These are phyloP conservation scores for Streptopelia turtur DNA, from an alignment of 2,797 vertebrate species.

Conservation along the genomic window DNA sequence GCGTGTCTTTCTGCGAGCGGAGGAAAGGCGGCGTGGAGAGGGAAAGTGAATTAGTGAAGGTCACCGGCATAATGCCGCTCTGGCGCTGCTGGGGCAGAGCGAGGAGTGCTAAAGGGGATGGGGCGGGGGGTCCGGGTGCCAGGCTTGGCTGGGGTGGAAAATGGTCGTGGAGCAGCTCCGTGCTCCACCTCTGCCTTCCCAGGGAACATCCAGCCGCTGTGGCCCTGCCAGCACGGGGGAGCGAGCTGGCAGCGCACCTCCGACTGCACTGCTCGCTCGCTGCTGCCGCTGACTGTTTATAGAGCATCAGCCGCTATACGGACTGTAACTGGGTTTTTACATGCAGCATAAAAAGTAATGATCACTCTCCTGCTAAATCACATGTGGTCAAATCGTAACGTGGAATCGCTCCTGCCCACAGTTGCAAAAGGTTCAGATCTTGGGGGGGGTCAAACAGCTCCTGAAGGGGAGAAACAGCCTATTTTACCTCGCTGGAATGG, in stretches of 20 bases:
- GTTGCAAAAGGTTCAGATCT: fast-evolving
- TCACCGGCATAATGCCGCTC: constrained; percentile 2
- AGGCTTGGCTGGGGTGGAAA: not conserved
- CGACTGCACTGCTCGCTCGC: not conserved
- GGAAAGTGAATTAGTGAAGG: constrained; percentile 64
- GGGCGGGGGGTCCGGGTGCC: fast-evolving
- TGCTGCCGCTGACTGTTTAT: not conserved
- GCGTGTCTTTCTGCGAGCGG: constrained; percentile 12
- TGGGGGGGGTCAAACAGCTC: not conserved
- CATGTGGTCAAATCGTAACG: not conserved
- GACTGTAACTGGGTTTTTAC: not conserved
- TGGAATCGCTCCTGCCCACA: not conserved
- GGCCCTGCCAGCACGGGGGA: constrained; percentile 30
- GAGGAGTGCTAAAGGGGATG: not conserved
- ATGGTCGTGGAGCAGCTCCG: not conserved
- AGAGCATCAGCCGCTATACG: not conserved
- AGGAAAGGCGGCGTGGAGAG: constrained; percentile 23
- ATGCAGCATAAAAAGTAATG: not conserved
- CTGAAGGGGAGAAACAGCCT: not conserved
- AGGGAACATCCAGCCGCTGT: not conserved
- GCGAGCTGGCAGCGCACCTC: not conserved
- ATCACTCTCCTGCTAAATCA: not conserved
- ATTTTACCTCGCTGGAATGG: not conserved
- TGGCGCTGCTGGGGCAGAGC: not conserved
- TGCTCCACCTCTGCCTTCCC: not conserved